Percentiles rank a stretch among this genome's conserved stretches.
phyloP scores from a whole-genome alignment of 1,140 invertebrate species.

The Drosophila ogumai region DNA sequence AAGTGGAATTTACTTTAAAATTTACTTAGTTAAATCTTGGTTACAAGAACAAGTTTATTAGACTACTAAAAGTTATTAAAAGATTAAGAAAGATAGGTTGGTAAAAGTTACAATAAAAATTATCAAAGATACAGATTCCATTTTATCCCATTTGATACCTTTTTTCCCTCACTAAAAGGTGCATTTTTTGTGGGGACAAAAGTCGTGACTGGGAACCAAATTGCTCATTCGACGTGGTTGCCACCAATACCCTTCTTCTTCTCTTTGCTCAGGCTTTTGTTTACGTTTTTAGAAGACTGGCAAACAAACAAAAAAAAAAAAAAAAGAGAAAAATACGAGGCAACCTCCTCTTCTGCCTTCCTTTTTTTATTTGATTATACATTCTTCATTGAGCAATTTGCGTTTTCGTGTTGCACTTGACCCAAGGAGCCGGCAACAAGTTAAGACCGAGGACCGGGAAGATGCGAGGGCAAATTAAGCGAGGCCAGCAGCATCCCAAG shows the following conservation, averaged over 20 bases:
- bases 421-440: conserved; percentile 68
- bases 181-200: conserved; percentile 10
- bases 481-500: conserved; percentile 49
- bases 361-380: conserved; percentile 57
- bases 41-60: too few species aligned
- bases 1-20: too few species aligned
- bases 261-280: conserved; percentile 19
- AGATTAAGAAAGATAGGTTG: background rate
- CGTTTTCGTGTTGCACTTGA: conserved; percentile 65
- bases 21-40: too few species aligned
- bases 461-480: conserved; percentile 60
- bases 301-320: conserved; percentile 23
- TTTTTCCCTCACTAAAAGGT: background rate
- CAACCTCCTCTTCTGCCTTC: conserved; percentile 11
- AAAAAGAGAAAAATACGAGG: conserved; percentile 1
- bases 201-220: conserved; percentile 44
- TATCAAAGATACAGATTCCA: background rate
- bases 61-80: background rate
- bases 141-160: background rate
- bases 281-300: conserved; percentile 39
- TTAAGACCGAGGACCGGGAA: conserved; percentile 36
- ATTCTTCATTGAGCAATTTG: conserved; percentile 61
- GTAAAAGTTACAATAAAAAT: background rate
- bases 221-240: conserved; percentile 31
- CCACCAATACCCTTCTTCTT: background rate